Evolutionary conservation across 2,888 invertebrate species (phyloP), one percentile per base, ranked within the genome.

Genomic region (Opisthograptis luteolata): DNA sequence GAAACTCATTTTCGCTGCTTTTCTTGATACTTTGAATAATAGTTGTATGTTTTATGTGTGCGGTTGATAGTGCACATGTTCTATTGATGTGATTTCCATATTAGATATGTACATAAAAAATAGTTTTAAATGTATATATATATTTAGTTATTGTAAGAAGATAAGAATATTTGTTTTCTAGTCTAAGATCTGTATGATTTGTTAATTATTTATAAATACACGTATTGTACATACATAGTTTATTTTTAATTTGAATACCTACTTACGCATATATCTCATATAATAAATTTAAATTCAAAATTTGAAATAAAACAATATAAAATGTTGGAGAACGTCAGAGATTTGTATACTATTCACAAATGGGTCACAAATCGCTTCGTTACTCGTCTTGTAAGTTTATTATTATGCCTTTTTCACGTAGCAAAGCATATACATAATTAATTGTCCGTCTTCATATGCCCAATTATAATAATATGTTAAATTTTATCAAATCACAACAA

Each of bases 171-270:
- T 51, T 64, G 55, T 51, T 55, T 50, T 60, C 61, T 62, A 62
- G 60, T 60, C 55, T 61, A 60, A 62, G 60, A 47, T 61, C 42
- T 53, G 48, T 58, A 58, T 43, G 56, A 55, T 55, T 56, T 25
- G 49, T 53, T 54, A 43, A 40, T 50, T 55, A 59, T 55, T 52
- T 62, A 53, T 64, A 49, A 60, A 62, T 59, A 62, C 37, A 60
- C 37, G 30, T 55, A 49, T 57, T 55, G 42, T 45, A 51, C 28
- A 48, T 55, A 37, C 27, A n/a, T n/a, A 19, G 19, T 19, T 19
- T 19, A 3, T 19, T 19, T 19, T 19, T 19, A 19, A 3, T 20
- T 20, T 20, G n/a, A n/a, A n/a, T n/a, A n/a, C n/a, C n/a, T n/a
- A n/a, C n/a, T n/a, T n/a, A n/a, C n/a, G n/a, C n/a, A n/a, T n/a